phyloP scores from a whole-genome alignment of 2,888 invertebrate genomes.

The Drosophila parthenogenetica region DNA sequence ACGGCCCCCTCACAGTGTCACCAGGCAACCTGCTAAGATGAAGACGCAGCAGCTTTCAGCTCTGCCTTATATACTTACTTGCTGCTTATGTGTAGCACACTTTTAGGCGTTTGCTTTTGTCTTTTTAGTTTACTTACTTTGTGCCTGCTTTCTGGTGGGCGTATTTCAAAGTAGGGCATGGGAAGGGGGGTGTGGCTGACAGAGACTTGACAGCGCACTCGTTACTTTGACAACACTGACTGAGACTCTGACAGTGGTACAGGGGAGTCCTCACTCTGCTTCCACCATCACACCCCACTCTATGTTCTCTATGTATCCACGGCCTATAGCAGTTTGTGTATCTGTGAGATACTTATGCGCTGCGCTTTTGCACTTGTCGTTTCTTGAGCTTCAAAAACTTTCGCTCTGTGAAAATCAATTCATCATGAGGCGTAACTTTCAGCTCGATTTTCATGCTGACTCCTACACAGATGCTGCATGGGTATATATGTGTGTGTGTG shows the following conservation, averaged over 20 bases:
- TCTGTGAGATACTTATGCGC: slow-evolving; percentile 72
- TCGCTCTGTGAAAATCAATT: slow-evolving; percentile 72
- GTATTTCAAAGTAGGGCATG: background rate
- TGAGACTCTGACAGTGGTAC: slow-evolving; percentile 6
- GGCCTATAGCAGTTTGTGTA: slow-evolving; percentile 52
- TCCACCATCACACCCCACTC: background rate
- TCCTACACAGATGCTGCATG: slow-evolving; percentile 7
- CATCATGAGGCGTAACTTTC: slow-evolving; percentile 48
- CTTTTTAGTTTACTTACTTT: slow-evolving; percentile 67
- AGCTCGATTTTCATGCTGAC: slow-evolving; percentile 47
- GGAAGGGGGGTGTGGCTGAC: slow-evolving; percentile 58
- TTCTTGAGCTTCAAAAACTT: slow-evolving; percentile 50
- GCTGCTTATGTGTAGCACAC: slow-evolving; percentile 73
- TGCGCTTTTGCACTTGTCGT: slow-evolving; percentile 72
- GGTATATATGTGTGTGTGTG: background rate
- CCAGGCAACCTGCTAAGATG: slow-evolving; percentile 55
- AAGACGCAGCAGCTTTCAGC: slow-evolving; percentile 62
- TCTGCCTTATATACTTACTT: slow-evolving; percentile 64
- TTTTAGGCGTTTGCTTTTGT: slow-evolving; percentile 78
- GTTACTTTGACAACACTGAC: slow-evolving; percentile 74
- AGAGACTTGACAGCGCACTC: slow-evolving; percentile 75
- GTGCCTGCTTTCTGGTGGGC: slow-evolving; percentile 20
- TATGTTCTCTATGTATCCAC: background rate
- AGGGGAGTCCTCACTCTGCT: background rate
- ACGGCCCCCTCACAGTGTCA: slow-evolving; percentile 22